Evolutionary conservation across 1,140 invertebrate species (phyloP), one percentile per base, ranked within the genome.

Genomic region (Mycetomoellerius zeteki): DNA sequence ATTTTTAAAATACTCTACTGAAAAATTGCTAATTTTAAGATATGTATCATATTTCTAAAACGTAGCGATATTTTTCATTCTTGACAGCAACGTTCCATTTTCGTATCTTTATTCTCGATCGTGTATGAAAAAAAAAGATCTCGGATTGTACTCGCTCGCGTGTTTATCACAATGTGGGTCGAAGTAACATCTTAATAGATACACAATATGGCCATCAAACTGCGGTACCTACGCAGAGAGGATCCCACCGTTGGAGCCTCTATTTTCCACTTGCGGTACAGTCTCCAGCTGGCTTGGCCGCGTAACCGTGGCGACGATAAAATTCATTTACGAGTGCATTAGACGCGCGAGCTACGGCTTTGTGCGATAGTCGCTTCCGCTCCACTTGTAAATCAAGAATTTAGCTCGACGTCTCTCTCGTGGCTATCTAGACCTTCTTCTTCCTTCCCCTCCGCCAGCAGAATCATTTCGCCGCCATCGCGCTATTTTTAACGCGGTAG

Each of bases 271-370:
- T 58, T 58, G 67, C 43, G 56, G 30, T 85, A 77, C 58, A 16
- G 14, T 12, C 71, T 50, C 64, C 62, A 58, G 78, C 67, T 87
- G 82, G 33, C 86, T 89, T 86, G 91, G 92, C 93, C 90, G 91
- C 92, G 91, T 88, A 93, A 93, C 90, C 64, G 81, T 85, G 30
- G 85, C 90, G 88, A 90, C 90, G 88, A 89, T 93, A 93, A 94
- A 94, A 93, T 92, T 92, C 88, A 92, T 92, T 92, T 89, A 92
- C 91, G 92, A 93, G 92, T 90, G 77, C 87, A 92, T 92, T 90
- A 89, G 90, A 89, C 87, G 82, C 88, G 78, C 86, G 87, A 89
- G 88, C 84, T 81, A 76, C 88, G 85, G 89, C 77, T 90, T 90
- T 86, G 89, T 81, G 86, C 87, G 90, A 93, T 94, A 93, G 90